Evolutionary conservation across 2,797 vertebrate species (phyloP).

Genomic region (Crocodylus rhombifer): DNA sequence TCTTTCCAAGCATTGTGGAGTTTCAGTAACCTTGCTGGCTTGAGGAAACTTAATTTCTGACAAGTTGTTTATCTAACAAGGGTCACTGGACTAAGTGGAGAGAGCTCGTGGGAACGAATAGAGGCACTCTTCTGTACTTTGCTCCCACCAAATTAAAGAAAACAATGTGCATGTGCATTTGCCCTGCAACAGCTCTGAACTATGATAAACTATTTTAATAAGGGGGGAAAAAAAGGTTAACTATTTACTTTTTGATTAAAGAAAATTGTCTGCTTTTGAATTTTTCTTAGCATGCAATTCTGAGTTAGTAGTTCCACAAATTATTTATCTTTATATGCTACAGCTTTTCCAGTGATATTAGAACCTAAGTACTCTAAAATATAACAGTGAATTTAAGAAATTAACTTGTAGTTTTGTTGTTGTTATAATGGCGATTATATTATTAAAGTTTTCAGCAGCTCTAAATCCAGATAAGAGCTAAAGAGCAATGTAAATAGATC

Average conservation of each 20-base stretch:
- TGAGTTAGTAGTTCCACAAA: background rate
- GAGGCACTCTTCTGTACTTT: slow-evolving; percentile 66
- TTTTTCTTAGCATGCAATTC: background rate
- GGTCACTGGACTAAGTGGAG: slow-evolving; percentile 73
- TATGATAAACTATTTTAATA: slow-evolving; percentile 60
- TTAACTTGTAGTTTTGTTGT: accelerated
- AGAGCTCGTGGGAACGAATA: slow-evolving; percentile 81
- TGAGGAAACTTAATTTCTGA: slow-evolving; percentile 55
- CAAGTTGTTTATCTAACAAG: slow-evolving; percentile 72
- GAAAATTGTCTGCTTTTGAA: slow-evolving; percentile 14
- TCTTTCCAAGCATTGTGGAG: background rate
- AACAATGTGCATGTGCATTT: slow-evolving; percentile 68
- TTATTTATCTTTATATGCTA: background rate
- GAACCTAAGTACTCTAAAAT: background rate
- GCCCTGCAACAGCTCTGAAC: slow-evolving; percentile 69
- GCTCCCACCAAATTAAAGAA: slow-evolving; percentile 78
- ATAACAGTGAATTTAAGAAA: background rate
- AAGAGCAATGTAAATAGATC: background rate
- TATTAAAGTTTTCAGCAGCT: background rate
- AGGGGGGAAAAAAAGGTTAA: slow-evolving; percentile 61
- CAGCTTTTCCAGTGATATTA: background rate
- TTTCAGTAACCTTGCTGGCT: background rate
- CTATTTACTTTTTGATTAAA: slow-evolving; percentile 45
- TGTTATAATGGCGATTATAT: accelerated
- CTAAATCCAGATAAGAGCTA: background rate